Evolutionary conservation across 2,113 vertebrate genomes (phyloP).

Genomic region (Numida meleagris): DNA sequence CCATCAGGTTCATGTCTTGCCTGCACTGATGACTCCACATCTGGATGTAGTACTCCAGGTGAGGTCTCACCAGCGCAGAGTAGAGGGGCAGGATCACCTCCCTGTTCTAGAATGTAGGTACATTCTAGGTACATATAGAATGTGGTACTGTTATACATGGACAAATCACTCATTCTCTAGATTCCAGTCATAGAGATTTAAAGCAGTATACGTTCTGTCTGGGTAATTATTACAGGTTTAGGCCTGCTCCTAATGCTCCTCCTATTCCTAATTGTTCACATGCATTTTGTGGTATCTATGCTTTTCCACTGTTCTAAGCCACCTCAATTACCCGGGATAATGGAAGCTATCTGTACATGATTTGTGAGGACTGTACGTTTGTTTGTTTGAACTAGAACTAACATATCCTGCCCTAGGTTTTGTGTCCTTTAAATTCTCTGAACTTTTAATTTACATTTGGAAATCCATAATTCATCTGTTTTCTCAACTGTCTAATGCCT

Average conservation of each 20-base stretch:
- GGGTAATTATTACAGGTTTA: background rate
- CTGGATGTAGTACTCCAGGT: too few relatives aligned
- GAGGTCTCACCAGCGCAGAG: too few relatives aligned
- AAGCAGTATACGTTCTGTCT: background rate
- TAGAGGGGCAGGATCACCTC: too few relatives aligned
- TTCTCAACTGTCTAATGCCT: background rate
- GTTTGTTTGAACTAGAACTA: background rate
- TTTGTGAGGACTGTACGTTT: background rate
- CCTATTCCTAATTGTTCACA: background rate
- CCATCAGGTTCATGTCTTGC: too few relatives aligned
- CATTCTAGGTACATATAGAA: too few relatives aligned
- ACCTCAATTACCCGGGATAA: background rate
- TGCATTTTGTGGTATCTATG: background rate
- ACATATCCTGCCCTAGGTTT: background rate
- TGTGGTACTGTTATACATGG: background rate
- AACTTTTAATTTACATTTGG: background rate
- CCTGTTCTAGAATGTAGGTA: background rate
- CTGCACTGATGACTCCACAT: too few relatives aligned
- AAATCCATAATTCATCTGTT: background rate
- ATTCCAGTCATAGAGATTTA: background rate
- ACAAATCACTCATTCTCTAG: background rate
- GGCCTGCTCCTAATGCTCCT: background rate
- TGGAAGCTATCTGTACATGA: background rate
- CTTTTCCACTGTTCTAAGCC: background rate
- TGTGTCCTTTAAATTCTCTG: background rate